A percentile compares a stretch with the other conserved stretches of the same genome.
Conservation (phyloP, 1,140 invertebrate species). For the Hypothenemus hampei region DNA sequence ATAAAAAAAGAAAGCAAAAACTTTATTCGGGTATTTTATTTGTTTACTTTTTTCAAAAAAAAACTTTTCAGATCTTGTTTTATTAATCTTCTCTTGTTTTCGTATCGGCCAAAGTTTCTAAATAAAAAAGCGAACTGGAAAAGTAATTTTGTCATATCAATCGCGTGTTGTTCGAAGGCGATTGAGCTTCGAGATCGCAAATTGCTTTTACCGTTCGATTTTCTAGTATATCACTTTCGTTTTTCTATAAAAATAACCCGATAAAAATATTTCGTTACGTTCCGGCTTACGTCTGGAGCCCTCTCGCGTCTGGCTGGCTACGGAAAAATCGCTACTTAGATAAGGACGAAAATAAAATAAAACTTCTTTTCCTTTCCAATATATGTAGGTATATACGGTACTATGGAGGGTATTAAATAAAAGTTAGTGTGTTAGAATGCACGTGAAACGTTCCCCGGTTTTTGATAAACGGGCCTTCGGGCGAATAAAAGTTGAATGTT, state of each 20-base stretch:
- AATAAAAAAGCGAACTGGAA: too few relatives aligned
- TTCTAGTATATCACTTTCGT: too few relatives aligned
- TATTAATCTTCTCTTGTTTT: too few relatives aligned
- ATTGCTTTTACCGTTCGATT: too few relatives aligned
- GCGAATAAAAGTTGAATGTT: slow-evolving; percentile 7
- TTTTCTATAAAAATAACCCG: slow-evolving; percentile 21
- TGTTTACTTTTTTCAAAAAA: too few relatives aligned
- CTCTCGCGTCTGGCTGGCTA: slow-evolving; percentile 14
- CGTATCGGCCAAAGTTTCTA: neutral
- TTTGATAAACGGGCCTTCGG: slow-evolving; percentile 12
- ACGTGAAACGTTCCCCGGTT: slow-evolving; percentile 1
- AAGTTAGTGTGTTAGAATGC: slow-evolving; percentile 6
- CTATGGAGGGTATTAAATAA: slow-evolving; percentile 16
- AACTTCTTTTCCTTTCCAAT: slow-evolving; percentile 4
- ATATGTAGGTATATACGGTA: slow-evolving; percentile 3
- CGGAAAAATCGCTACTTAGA: slow-evolving; percentile 24
- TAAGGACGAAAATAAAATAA: slow-evolving; percentile 23
- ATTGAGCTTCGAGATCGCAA: too few relatives aligned
- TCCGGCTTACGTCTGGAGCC: slow-evolving; percentile 8
- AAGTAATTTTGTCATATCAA: too few relatives aligned
- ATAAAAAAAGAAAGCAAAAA: too few relatives aligned
- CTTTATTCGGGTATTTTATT: too few relatives aligned
- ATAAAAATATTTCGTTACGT: slow-evolving; percentile 21
- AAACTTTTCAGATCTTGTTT: too few relatives aligned
- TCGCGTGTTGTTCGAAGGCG: too few relatives aligned